Evolutionary conservation across 2,797 vertebrate species (phyloP), one percentile per base, ranked within the genome.

Genomic region (Hoplostethus mediterraneus): DNA sequence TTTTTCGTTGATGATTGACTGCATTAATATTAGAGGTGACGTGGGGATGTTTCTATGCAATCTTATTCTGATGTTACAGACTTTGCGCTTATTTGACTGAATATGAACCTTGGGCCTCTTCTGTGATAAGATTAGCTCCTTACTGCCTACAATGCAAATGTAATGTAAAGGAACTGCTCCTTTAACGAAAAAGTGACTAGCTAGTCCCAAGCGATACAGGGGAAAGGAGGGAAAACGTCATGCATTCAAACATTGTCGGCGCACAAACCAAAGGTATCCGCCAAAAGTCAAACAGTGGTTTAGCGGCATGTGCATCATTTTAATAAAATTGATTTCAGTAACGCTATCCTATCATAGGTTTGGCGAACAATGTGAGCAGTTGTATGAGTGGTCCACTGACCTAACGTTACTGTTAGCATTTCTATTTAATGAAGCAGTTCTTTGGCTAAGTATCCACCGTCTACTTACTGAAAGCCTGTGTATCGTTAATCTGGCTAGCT

Each of bases 151-250:
- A 28, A 14, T 17, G 17, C 30, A 36, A 17, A 28, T 48, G 12
- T n/a, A 6, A 52, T 7, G 55, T 42, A 58, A 64, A 30, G 54
- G 57, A 59, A 25, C 83, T 83, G 84, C 80, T 77, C 75, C 92
- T 94, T 93, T 92, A 89, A 91, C 31, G 14, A 55, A 53, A 58
- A 63, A 36, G n/a, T 11, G 38, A n/a, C 25, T 13, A 33, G 25
- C 67, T 54, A 58, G 42, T 52, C 55, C 30, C 28, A 11, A 65
- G 59, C 72, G 77, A 81, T 73, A 80, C 21, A 62, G 67, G 44
- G 16, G 48, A 61, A 72, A 73, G 94, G 94, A 94, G 94, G 94
- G 94, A 95, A 95, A 94, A 94, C 94, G 93, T 94, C 94, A 94
- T 84, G 77, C 78, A 73, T 95, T 95, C 93, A 94, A 95, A 94